phyloP scores from a whole-genome alignment of 1,140 invertebrate species.

The Temnothorax curvispinosus region DNA sequence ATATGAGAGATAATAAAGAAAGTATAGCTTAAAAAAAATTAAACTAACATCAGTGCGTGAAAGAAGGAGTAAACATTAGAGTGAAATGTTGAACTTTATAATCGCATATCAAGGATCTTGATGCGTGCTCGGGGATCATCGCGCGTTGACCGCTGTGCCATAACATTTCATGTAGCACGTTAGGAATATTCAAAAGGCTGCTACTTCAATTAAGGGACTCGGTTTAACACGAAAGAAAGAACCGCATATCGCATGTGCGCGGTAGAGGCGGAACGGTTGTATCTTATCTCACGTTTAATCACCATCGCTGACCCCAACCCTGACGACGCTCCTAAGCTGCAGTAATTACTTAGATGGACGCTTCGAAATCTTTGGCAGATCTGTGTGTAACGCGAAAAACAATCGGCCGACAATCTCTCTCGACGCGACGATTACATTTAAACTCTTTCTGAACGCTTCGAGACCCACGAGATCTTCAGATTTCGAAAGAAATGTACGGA shows the following conservation, averaged over 20 bases:
- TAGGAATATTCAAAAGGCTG: conserved; percentile 49
- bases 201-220: conserved; percentile 54
- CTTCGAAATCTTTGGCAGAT: conserved; percentile 67
- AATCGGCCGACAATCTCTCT: conserved; percentile 48
- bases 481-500: background rate
- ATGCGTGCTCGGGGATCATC: conserved; percentile 11
- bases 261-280: conserved; percentile 65
- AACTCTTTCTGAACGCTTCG: background rate
- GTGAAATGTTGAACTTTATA: background rate
- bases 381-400: conserved; percentile 49
- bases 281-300: conserved; percentile 75
- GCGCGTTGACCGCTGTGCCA: conserved; percentile 7
- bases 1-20: background rate
- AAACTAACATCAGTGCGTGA: background rate
- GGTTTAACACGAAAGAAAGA: conserved; percentile 53
- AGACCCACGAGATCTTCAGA: background rate
- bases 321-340: conserved; percentile 73
- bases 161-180: conserved; percentile 28
- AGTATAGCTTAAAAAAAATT: background rate
- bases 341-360: conserved; percentile 76
- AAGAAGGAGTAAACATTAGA: background rate
- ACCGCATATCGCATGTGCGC: conserved; percentile 34
- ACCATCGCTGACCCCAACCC: conserved; percentile 65
- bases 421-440: conserved; percentile 39
- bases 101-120: conserved; percentile 7